Evolutionary conservation across 2,113 vertebrate species (phyloP).

Genomic region (Theristicus caerulescens): DNA sequence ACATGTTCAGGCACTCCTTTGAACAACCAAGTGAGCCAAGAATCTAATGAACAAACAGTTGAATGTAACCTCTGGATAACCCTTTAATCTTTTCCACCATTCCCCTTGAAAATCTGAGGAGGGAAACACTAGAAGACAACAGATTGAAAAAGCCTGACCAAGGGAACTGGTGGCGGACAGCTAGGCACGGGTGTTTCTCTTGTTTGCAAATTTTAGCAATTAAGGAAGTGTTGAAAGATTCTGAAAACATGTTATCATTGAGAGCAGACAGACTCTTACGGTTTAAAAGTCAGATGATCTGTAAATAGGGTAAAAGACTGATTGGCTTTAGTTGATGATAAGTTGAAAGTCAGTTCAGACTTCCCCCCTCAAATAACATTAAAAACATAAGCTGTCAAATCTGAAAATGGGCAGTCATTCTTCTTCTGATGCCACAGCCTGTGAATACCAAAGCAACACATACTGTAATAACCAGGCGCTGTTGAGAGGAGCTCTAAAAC

Average conservation of each 20-base stretch:
- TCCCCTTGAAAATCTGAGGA: slow-evolving; percentile 28
- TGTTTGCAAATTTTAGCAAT: slow-evolving; percentile 50
- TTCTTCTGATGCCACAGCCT: background rate
- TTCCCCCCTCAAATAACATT: background rate
- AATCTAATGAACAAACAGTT: background rate
- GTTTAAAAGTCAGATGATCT: background rate
- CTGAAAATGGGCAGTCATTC: background rate
- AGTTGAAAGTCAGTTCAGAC: background rate
- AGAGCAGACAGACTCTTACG: background rate
- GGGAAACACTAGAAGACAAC: background rate
- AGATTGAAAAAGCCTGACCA: background rate
- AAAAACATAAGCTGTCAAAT: slow-evolving; percentile 2
- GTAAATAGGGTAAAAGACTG: background rate
- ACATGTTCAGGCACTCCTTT: background rate
- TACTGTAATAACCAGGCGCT: background rate
- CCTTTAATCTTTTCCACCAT: background rate
- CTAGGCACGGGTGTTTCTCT: background rate
- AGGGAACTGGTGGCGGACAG: background rate
- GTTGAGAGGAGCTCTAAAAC: slow-evolving; percentile 9
- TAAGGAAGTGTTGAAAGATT: slow-evolving; percentile 61
- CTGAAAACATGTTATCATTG: slow-evolving; percentile 46
- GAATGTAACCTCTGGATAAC: slow-evolving; percentile 19
- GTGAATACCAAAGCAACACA: background rate
- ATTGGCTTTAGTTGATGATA: background rate
- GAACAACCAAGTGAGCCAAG: slow-evolving; percentile 15